Evolutionary conservation across 2,888 invertebrate genomes (phyloP).

Genomic region (Mythimna albipuncta): DNA sequence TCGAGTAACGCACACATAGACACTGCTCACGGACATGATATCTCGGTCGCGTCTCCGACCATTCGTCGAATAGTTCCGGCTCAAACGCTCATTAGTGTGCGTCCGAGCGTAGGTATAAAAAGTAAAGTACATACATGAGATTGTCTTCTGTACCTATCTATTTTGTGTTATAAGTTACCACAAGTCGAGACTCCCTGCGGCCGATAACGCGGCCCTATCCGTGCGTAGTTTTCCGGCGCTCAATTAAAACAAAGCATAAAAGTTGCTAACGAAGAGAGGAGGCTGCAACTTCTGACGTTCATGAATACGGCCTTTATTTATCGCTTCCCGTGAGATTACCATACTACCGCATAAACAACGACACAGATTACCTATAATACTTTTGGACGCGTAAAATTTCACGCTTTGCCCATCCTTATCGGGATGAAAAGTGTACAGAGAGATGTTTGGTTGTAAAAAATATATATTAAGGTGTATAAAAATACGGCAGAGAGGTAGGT

Average conservation of each 20-base stretch:
- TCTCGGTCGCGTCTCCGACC: too few relatives aligned
- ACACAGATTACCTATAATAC: constrained; percentile 71
- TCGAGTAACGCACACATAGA: too few relatives aligned
- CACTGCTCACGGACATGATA: too few relatives aligned
- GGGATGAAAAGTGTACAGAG: constrained; percentile 62
- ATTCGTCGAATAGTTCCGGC: too few relatives aligned
- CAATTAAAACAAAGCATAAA: constrained; percentile 78
- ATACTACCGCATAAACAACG: constrained; percentile 74
- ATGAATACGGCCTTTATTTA: constrained; percentile 74
- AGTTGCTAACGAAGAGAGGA: constrained; percentile 75
- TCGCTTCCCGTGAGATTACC: constrained; percentile 77
- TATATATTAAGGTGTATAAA: constrained; percentile 57
- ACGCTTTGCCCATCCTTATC: constrained; percentile 67
- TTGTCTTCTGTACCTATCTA: too few relatives aligned
- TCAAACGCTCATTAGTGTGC: too few relatives aligned
- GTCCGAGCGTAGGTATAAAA: too few relatives aligned
- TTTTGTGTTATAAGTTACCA: constrained; percentile 26
- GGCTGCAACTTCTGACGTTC: constrained; percentile 72
- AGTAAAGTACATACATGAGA: too few relatives aligned
- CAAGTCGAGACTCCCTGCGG: constrained; percentile 23
- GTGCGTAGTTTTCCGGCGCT: constrained; percentile 63
- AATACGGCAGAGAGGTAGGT: constrained; percentile 40
- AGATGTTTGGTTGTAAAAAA: constrained; percentile 62
- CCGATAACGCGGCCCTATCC: constrained; percentile 43
- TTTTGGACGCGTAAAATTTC: constrained; percentile 72